Evolutionary conservation across 2,113 vertebrate species (phyloP), one percentile per base, ranked within the genome.

Genomic region (Thamnophis sirtalis): DNA sequence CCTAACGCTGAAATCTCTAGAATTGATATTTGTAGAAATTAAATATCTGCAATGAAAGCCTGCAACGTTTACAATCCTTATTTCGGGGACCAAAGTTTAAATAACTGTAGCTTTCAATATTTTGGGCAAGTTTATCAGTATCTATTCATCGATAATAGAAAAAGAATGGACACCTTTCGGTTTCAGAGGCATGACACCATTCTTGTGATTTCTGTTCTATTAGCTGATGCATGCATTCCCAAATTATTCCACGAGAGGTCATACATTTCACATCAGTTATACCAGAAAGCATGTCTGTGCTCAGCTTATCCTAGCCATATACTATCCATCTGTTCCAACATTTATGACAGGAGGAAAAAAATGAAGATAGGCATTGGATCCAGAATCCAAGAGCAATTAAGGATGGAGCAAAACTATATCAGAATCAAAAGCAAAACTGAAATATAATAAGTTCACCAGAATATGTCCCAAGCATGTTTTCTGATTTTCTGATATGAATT

Each of bases 231-330:
- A 7, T 50, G 68, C 9, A 89, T 89, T 89, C 84, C 55, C 15
- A 43, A 11, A 28, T 1, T 43, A 5, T 50, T 85, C 88, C 91
- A 92, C 91, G 21, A 86, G 91, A 92, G 91, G 73, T 88, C 73
- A 89, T 22, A 60, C 73, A 86, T 43, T 58, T 17, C 86, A 87
- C 80, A 60, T 89, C 7, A 4, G 21, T 92, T 86, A 86, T 33
- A 60, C 73, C 68, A 85, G n/a, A 38, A 58, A 51, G 63, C 22
- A 73, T 2, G 5, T n/a, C 38, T 7, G 5, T 73, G n/a, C 15
- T 19, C n/a, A 1, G 9, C 5, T 60, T 24, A 28, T 8, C 55
- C 19, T 9, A 63, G 15, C 9, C 1, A 9, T 51, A 88, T 58
- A 58, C 33, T 43, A 24, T 9, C 38, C 2, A 68, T 10, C 28